Percentiles rank a stretch among this genome's conserved stretches.
Evolutionary conservation across 2,113 vertebrate genomes (phyloP).

Genomic region (Phylloscopus trochilus): DNA sequence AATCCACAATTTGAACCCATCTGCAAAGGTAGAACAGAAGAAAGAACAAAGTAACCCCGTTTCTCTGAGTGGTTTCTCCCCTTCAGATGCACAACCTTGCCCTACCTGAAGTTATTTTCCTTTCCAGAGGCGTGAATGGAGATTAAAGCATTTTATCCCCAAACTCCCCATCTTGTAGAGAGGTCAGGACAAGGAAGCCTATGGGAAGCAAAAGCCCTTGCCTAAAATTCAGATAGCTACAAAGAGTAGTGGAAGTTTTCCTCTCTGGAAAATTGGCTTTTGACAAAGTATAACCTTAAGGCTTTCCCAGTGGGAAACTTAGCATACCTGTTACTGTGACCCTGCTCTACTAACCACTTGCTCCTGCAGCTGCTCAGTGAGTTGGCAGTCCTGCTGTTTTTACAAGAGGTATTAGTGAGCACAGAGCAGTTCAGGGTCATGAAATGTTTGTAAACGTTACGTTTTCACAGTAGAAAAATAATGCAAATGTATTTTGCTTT

Average conservation of each 20-base stretch:
- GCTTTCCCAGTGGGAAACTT: not conserved
- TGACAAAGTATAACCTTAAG: not conserved
- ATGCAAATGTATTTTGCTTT: not conserved
- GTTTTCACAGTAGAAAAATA: not conserved
- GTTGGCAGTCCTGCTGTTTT: not conserved
- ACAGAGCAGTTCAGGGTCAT: not conserved
- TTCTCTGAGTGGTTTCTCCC: not conserved
- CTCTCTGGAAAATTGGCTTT: not conserved
- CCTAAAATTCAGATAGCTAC: not conserved
- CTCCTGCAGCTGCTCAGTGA: not conserved
- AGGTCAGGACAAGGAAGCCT: not conserved
- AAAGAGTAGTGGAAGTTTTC: not conserved
- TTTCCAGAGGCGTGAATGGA: not conserved
- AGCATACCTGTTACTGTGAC: not conserved
- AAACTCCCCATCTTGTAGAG: accelerated
- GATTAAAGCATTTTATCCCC: not conserved
- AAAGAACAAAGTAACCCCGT: not conserved
- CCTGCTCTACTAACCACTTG: not conserved
- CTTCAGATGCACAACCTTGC: not conserved
- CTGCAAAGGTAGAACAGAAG: not conserved
- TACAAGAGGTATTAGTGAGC: not conserved
- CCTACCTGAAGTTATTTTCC: not conserved
- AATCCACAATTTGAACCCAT: accelerated
- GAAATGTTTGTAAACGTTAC: not conserved
- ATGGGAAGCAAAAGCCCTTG: not conserved